Base-by-base conservation (phyloP, 1,140 invertebrate species). In the Zaprionus davidi region DNA sequence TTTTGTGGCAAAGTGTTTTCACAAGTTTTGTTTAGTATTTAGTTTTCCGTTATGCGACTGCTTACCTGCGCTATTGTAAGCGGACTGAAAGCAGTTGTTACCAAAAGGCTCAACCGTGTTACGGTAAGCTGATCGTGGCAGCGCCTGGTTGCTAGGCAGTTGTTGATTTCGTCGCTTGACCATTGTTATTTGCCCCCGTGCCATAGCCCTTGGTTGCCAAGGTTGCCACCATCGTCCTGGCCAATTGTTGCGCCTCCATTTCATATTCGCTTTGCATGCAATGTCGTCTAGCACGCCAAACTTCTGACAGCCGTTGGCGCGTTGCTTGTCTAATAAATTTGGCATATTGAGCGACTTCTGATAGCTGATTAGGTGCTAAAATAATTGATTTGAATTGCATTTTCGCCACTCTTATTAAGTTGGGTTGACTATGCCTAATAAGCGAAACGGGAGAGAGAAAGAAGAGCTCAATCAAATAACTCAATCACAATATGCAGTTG, bases 71-170 rank as follows among this genome's bases (percentile, higher is more conserved):
- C 72, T 77, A 63, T 38, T 63, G 65, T 55, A 56, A 76, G 67
- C 70, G 65, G 56, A 90, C 81, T 90, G 73, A 81, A 64, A 46
- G 44, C 34, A 70, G 34, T 51, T 44, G 53, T 72, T 49, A 44
- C 13, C 24, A 38, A 58, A 46, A 36, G 17, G n/a, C 2, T 31
- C 7, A 57, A 34, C 20, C 24, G 63, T 57, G 72, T 71, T 56
- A 49, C 53, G 46, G 5, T 26, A 83, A 80, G 84, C 38, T 81
- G 85, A 88, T 88, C 85, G 78, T 76, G 85, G 62, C 75, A 84
- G 81, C 65, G 76, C 73, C 60, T 26, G 56, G 85, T 90, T 90
- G 81, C 85, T 70, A 88, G 15, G 85, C 53, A 90, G 64, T 88
- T 90, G 81, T 88, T 88, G 55, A 88, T 84, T 88, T 88, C 76